Conservation (phyloP, 53 echinoderm and acorn worm genomes). For the Echinometra lucunter region DNA sequence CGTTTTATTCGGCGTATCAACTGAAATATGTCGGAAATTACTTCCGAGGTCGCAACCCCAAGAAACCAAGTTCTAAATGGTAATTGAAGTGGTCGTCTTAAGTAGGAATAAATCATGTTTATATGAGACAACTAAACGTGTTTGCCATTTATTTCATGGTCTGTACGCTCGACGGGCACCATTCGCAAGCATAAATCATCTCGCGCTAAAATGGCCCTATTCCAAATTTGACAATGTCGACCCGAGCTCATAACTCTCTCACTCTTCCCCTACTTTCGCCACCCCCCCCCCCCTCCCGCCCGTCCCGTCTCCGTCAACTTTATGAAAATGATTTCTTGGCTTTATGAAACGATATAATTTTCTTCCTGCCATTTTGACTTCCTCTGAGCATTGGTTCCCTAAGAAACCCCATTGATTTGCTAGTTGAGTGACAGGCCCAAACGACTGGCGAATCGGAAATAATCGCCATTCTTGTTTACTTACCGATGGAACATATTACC, state of each 20-base stretch:
- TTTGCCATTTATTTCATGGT: constrained; percentile 76
- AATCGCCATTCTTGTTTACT: constrained; percentile 61
- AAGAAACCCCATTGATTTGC: constrained; percentile 60
- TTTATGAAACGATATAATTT: constrained; percentile 25
- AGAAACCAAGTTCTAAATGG: constrained; percentile 36
- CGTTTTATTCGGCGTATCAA: constrained; percentile 29
- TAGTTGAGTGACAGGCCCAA: constrained; percentile 61
- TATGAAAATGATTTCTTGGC: constrained; percentile 50
- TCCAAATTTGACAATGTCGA: constrained; percentile 70
- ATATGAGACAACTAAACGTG: constrained; percentile 65
- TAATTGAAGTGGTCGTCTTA: constrained; percentile 60
- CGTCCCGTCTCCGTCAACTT: not conserved
- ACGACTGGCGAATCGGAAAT: constrained; percentile 64
- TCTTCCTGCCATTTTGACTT: constrained; percentile 32
- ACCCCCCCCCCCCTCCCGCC: not conserved
- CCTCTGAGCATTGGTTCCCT: constrained; percentile 22
- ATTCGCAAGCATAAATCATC: constrained; percentile 73
- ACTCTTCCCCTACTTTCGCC: constrained; percentile 44
- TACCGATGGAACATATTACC: constrained; percentile 40
- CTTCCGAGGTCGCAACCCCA: constrained; percentile 67
- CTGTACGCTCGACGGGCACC: constrained; percentile 65
- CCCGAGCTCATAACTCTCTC: constrained; percentile 58
- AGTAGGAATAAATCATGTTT: constrained; percentile 59
- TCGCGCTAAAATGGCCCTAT: constrained; percentile 53
- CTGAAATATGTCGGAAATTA: constrained; percentile 45